Percentiles rank a stretch among this genome's conserved stretches.
phyloP scores from a whole-genome alignment of 1,140 invertebrate genomes.

The Augochlora pura region DNA sequence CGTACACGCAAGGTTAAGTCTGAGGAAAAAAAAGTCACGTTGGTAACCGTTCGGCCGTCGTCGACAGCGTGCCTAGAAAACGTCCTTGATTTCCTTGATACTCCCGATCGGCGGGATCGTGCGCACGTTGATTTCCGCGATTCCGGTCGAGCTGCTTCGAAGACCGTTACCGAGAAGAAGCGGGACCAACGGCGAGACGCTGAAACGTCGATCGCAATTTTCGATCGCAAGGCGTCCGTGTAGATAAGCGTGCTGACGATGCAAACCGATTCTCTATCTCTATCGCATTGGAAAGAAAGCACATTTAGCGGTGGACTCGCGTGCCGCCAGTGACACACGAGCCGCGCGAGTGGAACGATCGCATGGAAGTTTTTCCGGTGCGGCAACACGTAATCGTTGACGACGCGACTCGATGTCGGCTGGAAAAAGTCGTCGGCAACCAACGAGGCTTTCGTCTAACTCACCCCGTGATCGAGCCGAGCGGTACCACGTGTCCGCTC shows the following conservation, averaged over 20 bases:
- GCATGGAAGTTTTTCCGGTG: conserved; percentile 1
- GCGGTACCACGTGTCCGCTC: conserved; percentile 38
- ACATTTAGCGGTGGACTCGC: background rate
- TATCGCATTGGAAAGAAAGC: conserved; percentile 14
- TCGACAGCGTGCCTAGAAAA: too few relatives aligned
- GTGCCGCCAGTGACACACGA: conserved; percentile 4
- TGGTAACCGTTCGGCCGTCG: conserved; percentile 19
- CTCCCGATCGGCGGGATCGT: conserved; percentile 4
- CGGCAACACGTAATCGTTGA: background rate
- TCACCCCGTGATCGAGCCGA: background rate
- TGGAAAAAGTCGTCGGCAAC: background rate
- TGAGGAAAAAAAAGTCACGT: background rate
- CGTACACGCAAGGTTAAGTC: background rate
- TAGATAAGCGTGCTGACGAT: background rate
- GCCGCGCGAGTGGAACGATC: background rate
- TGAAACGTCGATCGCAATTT: too few relatives aligned
- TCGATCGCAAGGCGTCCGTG: background rate
- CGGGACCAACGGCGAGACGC: too few relatives aligned
- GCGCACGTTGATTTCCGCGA: too few relatives aligned
- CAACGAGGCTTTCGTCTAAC: background rate
- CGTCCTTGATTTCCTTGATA: background rate
- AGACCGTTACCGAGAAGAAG: too few relatives aligned
- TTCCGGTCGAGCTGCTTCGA: too few relatives aligned
- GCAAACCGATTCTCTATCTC: background rate
- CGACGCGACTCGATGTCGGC: background rate